Conservation (phyloP, 1,140 invertebrate species). For the Phthorimaea operculella region DNA sequence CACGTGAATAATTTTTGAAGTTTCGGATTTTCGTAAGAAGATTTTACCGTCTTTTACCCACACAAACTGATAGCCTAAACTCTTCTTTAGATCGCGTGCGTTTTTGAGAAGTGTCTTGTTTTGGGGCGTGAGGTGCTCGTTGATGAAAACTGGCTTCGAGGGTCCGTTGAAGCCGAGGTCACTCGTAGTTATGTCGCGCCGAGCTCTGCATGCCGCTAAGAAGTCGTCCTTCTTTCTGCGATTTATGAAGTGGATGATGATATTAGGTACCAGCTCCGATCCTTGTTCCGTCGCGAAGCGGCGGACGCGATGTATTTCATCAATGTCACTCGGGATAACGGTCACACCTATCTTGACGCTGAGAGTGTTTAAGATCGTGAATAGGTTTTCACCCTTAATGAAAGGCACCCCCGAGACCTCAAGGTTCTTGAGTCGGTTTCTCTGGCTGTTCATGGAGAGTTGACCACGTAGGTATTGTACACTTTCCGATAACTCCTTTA, state of each 20-base stretch:
- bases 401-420: slow-evolving; percentile 9
- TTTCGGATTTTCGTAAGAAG: no score
- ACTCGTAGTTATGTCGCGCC: slow-evolving; percentile 12
- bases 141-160: no score
- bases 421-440: slow-evolving; percentile 10
- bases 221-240: slow-evolving; percentile 11
- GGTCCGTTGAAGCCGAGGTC: no score
- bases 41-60: no score
- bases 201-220: slow-evolving; percentile 8
- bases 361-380: slow-evolving; percentile 1
- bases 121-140: no score
- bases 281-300: not conserved
- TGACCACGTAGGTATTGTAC: no score
- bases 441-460: not conserved
- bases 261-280: not conserved
- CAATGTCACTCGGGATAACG: slow-evolving; percentile 1
- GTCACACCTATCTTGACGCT: slow-evolving; percentile 5
- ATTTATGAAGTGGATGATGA: slow-evolving; percentile 11
- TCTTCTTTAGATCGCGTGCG: no score
- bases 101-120: no score
- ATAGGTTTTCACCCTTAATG: slow-evolving; percentile 10
- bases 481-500: no score
- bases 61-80: no score
- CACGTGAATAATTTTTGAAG: no score
- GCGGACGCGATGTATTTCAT: slow-evolving; percentile 11